Evolutionary conservation across 2,888 invertebrate species (phyloP).

Genomic region (Parascotia fuliginaria): DNA sequence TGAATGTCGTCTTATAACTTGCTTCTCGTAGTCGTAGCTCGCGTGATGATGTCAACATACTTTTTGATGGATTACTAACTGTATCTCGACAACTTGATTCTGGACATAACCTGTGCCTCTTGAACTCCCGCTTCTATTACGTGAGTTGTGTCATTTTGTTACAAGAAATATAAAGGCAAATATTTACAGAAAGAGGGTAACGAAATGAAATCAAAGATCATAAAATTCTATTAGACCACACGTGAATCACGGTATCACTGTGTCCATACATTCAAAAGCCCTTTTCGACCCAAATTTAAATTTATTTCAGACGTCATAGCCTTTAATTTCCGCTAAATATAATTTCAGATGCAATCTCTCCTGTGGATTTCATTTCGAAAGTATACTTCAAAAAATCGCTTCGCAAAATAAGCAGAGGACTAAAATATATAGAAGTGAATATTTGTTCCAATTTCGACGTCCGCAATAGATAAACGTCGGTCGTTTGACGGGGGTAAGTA

Average conservation of each 20-base stretch:
- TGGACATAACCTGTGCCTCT: conserved; percentile 11
- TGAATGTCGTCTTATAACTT: conserved; percentile 58
- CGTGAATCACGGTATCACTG: conserved; percentile 47
- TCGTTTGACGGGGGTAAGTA: conserved; percentile 56
- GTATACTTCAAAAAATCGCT: conserved; percentile 42
- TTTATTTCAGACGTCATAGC: conserved; percentile 74
- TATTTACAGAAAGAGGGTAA: conserved; percentile 10
- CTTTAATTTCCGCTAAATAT: conserved; percentile 81
- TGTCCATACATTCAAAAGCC: conserved; percentile 60
- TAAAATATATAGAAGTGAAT: conserved; percentile 41
- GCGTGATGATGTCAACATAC: conserved; percentile 48
- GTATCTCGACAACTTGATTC: conserved; percentile 38
- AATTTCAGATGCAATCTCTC: conserved; percentile 78
- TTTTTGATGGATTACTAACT: conserved; percentile 57
- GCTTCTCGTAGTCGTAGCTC: conserved; percentile 45
- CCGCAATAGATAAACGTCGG: conserved; percentile 56
- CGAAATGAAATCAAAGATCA: conserved; percentile 26
- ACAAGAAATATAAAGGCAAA: neutral
- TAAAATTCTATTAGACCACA: conserved; percentile 38
- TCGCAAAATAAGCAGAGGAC: conserved; percentile 25
- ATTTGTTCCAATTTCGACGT: conserved; percentile 47
- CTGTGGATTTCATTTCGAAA: conserved; percentile 66
- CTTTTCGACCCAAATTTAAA: conserved; percentile 75
- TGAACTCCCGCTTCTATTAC: conserved; percentile 4
- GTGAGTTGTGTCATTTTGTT: neutral